A percentile compares a stretch with the other conserved stretches of the same genome.
phyloP scores from a whole-genome alignment of 2,797 vertebrate genomes.

The Spinibarbus caldwelli region DNA sequence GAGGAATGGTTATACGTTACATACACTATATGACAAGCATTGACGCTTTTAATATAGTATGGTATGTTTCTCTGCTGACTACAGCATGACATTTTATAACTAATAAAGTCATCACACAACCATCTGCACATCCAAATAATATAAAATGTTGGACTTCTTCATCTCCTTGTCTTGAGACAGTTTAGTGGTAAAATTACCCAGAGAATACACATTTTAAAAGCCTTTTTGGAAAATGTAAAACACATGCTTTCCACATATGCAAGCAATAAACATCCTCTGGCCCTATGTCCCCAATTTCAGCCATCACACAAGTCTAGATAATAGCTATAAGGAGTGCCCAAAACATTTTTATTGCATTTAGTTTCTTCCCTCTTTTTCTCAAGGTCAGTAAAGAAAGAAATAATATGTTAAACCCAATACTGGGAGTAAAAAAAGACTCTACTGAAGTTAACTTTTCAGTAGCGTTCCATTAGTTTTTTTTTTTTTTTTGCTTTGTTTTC shows the following conservation, averaged over 20 bases:
- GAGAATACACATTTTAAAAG: conserved; percentile 76
- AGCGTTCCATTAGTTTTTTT: no score
- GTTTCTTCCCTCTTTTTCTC: conserved; percentile 42
- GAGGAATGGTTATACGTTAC: neutral
- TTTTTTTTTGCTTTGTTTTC: no score
- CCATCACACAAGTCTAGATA: conserved; percentile 69
- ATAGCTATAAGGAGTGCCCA: conserved; percentile 69
- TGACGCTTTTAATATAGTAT: neutral
- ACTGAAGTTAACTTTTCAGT: no score
- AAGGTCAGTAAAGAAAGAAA: conserved; percentile 61
- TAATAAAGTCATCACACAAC: neutral
- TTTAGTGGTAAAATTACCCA: conserved; percentile 75
- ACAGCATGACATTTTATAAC: neutral
- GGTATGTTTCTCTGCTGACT: neutral
- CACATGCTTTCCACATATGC: conserved; percentile 81
- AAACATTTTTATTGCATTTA: conserved; percentile 71
- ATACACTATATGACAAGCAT: neutral
- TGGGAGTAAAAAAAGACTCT: conserved; percentile 47
- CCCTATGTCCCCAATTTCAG: conserved; percentile 83
- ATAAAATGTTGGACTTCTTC: conserved; percentile 5
- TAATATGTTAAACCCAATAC: conserved; percentile 62
- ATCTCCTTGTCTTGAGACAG: conserved; percentile 55
- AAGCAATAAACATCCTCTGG: conserved; percentile 85
- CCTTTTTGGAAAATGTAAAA: conserved; percentile 81
- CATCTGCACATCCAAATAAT: conserved; percentile 21